These are phyloP conservation scores for Ciconia nigra DNA, from an alignment of 2,797 vertebrate genomes.

Conservation along the genomic window DNA sequence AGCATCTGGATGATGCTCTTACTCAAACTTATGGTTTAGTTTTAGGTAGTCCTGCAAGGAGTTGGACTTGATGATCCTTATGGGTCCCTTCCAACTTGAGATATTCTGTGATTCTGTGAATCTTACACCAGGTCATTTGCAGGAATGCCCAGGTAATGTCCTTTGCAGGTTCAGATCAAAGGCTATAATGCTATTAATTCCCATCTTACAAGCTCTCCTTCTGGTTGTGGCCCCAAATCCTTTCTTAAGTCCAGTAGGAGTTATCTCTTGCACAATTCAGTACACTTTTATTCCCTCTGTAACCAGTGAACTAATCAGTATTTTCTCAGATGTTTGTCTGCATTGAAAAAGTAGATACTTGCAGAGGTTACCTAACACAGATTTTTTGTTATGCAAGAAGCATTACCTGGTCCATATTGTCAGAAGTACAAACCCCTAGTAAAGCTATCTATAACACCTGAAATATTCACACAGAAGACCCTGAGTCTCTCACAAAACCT, in stretches of 20 bases:
- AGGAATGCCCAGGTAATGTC: background rate
- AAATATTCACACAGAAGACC: background rate
- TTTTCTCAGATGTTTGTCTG: background rate
- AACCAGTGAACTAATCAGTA: background rate
- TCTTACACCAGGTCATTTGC: background rate
- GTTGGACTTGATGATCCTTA: background rate
- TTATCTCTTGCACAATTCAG: background rate
- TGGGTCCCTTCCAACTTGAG: background rate
- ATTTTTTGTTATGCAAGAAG: background rate
- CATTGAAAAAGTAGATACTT: background rate
- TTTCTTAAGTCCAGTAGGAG: background rate
- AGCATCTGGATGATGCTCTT: background rate
- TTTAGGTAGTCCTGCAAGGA: background rate
- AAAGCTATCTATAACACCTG: background rate
- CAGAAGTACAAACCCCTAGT: background rate
- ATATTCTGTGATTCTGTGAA: background rate
- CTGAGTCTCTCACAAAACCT: background rate
- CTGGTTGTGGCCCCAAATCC: background rate
- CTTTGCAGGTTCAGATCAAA: background rate
- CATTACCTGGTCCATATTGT: background rate
- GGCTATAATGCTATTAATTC: background rate
- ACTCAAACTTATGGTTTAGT: background rate
- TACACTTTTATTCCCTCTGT: background rate
- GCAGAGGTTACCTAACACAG: background rate
- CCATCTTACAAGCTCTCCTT: background rate